Evolutionary conservation across 1,140 invertebrate species (phyloP).

Genomic region (Aradophagus sp.): DNA sequence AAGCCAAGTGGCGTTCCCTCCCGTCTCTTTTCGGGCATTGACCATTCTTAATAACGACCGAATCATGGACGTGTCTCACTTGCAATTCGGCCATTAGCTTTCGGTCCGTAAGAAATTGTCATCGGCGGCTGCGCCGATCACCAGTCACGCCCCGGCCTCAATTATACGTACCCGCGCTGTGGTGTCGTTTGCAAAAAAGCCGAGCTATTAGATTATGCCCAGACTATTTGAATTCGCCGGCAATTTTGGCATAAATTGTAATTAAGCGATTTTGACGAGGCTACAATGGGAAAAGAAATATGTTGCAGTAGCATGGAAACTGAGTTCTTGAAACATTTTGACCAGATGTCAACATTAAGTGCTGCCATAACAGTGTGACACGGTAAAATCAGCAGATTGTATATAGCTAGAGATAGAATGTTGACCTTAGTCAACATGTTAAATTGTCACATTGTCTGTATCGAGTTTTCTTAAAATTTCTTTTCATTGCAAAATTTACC

Average conservation of each 20-base stretch:
- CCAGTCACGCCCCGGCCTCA: slow-evolving; percentile 41
- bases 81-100: slow-evolving; percentile 40
- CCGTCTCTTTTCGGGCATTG: slow-evolving; percentile 56
- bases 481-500: too few relatives aligned
- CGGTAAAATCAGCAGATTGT: too few relatives aligned
- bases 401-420: too few relatives aligned
- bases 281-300: too few relatives aligned
- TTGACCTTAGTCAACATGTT: too few relatives aligned
- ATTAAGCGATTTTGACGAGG: slow-evolving; percentile 38
- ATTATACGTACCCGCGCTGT: slow-evolving; percentile 33
- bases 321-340: too few relatives aligned
- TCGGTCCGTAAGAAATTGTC: slow-evolving; percentile 48
- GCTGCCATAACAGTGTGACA: too few relatives aligned
- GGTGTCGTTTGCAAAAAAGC: slow-evolving; percentile 12
- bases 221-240: slow-evolving; percentile 37
- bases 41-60: slow-evolving; percentile 58
- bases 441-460: too few relatives aligned
- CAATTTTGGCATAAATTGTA: slow-evolving; percentile 21
- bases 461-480: too few relatives aligned
- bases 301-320: too few relatives aligned
- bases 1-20: slow-evolving; percentile 55
- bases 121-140: slow-evolving; percentile 30
- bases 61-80: slow-evolving; percentile 55
- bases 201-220: slow-evolving; percentile 27
- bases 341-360: too few relatives aligned